These are phyloP conservation scores for Aspidiotus destructor DNA, from an alignment of 2,888 invertebrate genomes.

Conservation along the genomic window DNA sequence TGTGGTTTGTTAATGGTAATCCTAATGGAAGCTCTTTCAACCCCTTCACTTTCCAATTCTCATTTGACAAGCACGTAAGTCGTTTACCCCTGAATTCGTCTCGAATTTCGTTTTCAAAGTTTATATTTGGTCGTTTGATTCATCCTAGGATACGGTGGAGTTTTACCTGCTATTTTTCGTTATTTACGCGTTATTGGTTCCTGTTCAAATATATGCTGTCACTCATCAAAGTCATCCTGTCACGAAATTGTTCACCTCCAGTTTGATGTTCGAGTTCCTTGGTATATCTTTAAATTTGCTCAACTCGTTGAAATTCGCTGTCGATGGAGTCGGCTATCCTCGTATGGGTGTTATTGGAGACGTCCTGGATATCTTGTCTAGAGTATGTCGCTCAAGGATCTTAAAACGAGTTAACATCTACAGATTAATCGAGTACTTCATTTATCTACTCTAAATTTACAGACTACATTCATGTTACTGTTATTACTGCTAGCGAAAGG, in stretches of 20 bases:
- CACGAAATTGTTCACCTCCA: conserved; percentile 79
- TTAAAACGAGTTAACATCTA: background rate
- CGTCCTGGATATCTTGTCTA: conserved; percentile 45
- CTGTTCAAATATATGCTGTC: conserved; percentile 84
- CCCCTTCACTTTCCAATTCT: conserved; percentile 87
- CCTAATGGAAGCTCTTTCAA: conserved; percentile 80
- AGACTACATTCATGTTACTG: conserved; percentile 89
- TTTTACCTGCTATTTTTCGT: conserved; percentile 79
- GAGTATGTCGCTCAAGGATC: background rate
- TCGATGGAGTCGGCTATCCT: conserved; percentile 79
- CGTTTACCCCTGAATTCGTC: background rate
- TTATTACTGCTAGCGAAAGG: conserved; percentile 88
- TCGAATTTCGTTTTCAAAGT: background rate
- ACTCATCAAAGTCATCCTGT: conserved; percentile 82
- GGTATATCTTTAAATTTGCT: conserved; percentile 65
- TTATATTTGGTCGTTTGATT: background rate
- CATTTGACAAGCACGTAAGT: conserved; percentile 70
- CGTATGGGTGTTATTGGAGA: conserved; percentile 78
- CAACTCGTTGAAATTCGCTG: conserved; percentile 80
- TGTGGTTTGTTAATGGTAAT: conserved; percentile 93
- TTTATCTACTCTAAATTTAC: conserved; percentile 39
- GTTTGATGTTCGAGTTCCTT: conserved; percentile 72
- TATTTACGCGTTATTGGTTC: conserved; percentile 74
- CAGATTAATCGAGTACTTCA: background rate
- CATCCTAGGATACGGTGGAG: conserved; percentile 71